Base-by-base conservation (phyloP, 2,888 invertebrate genomes). In the Linnaemya vulpina region DNA sequence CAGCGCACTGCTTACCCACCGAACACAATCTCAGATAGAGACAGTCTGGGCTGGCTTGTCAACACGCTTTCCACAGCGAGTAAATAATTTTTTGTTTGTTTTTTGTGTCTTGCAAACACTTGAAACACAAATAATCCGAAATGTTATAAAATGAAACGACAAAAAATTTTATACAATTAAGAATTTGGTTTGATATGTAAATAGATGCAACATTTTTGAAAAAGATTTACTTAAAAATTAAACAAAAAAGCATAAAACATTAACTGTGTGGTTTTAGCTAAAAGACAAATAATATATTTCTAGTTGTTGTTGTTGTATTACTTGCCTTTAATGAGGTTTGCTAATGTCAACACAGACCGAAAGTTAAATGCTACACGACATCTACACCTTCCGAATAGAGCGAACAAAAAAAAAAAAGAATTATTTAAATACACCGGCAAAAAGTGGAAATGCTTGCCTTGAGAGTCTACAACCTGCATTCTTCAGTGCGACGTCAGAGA, bases 81-180 rank as follows among this genome's bases (percentile, higher is more conserved):
- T 38, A 58, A 65, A 62, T 35, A 81, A 75, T 74, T 81, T 81
- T 77, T 30, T 13, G 67, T 51, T 30, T 55, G 63, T 80, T 74
- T 77, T 81, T 74, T 30, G 53, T 60, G 70, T 75, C 81, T 70
- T 0, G 58, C 74, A 65, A 77, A 77, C 84, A 85, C 84, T 85
- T 85, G 84, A 81, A 68, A 63, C 4, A 60, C 30, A 70, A 68
- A 76, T 25, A 63, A 63, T 55, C 13, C 38, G 13, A 76, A 65
- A 73, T 79, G 22, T 38, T 73, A 63, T 9, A 43, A 73, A 79
- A 73, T 46, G 20, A 67, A 2, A 30, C 0, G 22, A 40, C 49
- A 77, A 68, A 60, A 22, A 60, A n/a, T n/a, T n/a, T n/a, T n/a
- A n/a, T n/a, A 49, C 49, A 65, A 40, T 60, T 58, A 65, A 73